phyloP scores from a whole-genome alignment of 2,113 vertebrate species.

The Peromyscus californicus region DNA sequence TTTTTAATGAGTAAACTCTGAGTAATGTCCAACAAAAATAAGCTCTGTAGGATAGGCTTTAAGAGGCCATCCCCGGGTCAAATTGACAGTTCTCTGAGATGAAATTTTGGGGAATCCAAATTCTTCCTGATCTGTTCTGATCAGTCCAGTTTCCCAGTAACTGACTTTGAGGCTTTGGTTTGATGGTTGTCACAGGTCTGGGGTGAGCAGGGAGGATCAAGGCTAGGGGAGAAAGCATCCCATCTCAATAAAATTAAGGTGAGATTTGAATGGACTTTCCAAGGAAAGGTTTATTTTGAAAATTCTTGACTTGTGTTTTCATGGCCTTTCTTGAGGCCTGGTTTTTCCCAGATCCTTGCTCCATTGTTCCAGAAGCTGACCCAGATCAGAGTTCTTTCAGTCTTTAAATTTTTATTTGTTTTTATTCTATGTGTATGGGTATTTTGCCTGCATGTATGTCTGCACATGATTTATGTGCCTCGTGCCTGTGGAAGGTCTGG shows the following conservation, averaged over 20 bases:
- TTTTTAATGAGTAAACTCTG: background rate
- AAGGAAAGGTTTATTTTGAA: background rate
- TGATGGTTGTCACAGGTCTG: background rate
- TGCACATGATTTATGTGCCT: background rate
- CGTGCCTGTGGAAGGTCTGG: background rate
- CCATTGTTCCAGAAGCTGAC: background rate
- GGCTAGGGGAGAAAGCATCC: background rate
- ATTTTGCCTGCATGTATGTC: background rate
- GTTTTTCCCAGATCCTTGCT: background rate
- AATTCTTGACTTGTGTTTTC: background rate
- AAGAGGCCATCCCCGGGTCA: background rate
- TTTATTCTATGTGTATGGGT: background rate
- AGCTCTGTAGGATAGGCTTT: background rate
- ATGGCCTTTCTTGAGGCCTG: background rate
- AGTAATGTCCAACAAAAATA: conserved; percentile 17
- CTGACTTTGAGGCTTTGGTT: background rate
- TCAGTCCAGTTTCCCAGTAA: background rate
- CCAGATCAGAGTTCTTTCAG: background rate
- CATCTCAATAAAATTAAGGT: background rate
- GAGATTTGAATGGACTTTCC: background rate
- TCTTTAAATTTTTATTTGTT: background rate
- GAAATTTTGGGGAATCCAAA: background rate
- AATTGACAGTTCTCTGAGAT: background rate
- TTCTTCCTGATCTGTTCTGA: background rate
- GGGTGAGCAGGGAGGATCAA: background rate